A percentile compares a stretch with the other conserved stretches of the same genome.
Evolutionary conservation across 92 coral and sea anemone genomes (phyloP).

Genomic region (Paramuricea clavata): DNA sequence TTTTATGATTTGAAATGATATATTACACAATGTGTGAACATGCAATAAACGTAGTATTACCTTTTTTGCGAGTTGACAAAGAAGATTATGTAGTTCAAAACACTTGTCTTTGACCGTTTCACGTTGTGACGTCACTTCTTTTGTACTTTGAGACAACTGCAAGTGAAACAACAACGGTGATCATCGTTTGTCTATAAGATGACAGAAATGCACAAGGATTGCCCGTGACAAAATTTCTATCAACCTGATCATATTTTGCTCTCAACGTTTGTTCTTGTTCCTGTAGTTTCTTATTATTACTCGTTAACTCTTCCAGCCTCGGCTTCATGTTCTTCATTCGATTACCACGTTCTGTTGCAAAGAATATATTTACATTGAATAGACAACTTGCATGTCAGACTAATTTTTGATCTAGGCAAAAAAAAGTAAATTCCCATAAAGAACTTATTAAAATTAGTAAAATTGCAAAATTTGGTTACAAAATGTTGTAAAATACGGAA

Average conservation of each 20-base stretch:
- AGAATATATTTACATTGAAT: neutral
- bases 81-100: constrained; percentile 68
- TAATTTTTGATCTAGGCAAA: too few species aligned
- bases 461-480: too few species aligned
- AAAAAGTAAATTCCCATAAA: too few species aligned
- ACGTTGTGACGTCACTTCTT: constrained; percentile 70
- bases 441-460: too few species aligned
- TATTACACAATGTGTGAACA: too few species aligned
- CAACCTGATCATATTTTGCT: constrained; percentile 81
- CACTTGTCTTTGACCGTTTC: constrained; percentile 75
- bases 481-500: too few species aligned
- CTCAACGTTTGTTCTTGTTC: constrained; percentile 86
- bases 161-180: neutral
- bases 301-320: constrained; percentile 78
- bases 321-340: constrained; percentile 92
- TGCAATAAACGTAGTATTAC: constrained; percentile 46
- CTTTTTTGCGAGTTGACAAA: constrained; percentile 82
- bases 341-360: constrained; percentile 79
- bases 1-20: too few species aligned
- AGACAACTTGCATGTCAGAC: neutral
- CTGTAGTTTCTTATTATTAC: constrained; percentile 84
- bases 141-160: constrained; percentile 81
- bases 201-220: neutral
- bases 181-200: neutral
- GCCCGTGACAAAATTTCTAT: neutral